Percentiles rank a stretch among this genome's conserved stretches.
Conservation (phyloP, 2,797 vertebrate species). For the Coregonus ussuriensis region DNA sequence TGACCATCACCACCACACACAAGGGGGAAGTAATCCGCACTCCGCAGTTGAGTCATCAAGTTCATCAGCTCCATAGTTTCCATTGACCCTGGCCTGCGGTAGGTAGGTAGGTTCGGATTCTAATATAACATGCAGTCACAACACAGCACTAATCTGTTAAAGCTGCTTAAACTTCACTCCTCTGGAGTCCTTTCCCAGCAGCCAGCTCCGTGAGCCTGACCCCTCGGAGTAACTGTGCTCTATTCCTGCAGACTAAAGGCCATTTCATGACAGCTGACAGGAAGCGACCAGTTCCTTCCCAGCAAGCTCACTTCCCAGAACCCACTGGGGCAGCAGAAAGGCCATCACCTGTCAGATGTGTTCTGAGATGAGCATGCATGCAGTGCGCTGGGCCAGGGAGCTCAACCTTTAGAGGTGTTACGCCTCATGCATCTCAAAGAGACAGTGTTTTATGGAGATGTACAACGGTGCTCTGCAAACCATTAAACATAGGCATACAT, state of each 20-base stretch:
- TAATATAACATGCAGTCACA: not conserved
- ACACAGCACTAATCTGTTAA: not conserved
- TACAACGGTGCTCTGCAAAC: not conserved
- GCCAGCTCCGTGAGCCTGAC: not conserved
- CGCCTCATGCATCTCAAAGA: not conserved
- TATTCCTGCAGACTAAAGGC: not conserved
- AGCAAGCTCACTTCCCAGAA: not conserved
- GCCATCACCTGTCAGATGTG: conserved; percentile 5
- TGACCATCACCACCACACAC: not conserved
- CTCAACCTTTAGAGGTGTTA: not conserved
- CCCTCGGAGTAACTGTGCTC: not conserved
- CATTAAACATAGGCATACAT: not conserved
- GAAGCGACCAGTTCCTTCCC: not conserved
- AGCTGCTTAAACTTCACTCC: not conserved
- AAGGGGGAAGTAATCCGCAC: not conserved
- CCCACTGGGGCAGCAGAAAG: not conserved
- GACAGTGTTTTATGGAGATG: not conserved
- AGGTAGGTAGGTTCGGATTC: not conserved
- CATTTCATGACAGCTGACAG: conserved; percentile 1
- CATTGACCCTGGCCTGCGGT: not conserved
- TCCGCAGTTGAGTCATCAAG: not conserved
- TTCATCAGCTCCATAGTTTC: not conserved
- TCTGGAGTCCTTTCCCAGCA: not conserved
- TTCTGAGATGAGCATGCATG: not conserved
- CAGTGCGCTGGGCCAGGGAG: not conserved